These are phyloP conservation scores for Hydra vulgaris DNA, from an alignment of 30 jellyfish, hydroid and myxozoan genomes.

Conservation along the genomic window DNA sequence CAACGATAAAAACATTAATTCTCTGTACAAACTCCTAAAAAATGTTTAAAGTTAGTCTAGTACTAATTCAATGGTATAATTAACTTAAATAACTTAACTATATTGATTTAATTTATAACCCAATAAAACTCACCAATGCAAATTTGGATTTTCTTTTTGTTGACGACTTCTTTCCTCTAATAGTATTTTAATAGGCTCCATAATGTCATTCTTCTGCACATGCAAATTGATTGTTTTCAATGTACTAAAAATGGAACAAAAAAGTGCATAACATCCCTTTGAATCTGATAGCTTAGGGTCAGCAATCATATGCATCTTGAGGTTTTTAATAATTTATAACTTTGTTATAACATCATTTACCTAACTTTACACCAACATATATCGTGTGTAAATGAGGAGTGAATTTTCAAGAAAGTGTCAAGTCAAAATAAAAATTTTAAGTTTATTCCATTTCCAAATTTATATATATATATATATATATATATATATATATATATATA, in stretches of 20 bases:
- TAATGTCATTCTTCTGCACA: slow-evolving; percentile 84
- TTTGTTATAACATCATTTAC: too few species aligned
- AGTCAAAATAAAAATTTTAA: too few species aligned
- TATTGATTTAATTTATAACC: background rate
- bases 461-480: too few species aligned
- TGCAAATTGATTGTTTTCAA: slow-evolving; percentile 67
- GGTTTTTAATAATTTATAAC: too few species aligned
- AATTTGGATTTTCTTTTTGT: slow-evolving; percentile 50
- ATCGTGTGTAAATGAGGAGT: too few species aligned
- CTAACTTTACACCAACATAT: too few species aligned
- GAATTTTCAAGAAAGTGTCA: too few species aligned
- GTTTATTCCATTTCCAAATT: too few species aligned
- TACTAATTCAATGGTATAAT: too few species aligned
- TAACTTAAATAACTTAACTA: too few species aligned
- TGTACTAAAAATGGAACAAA: slow-evolving; percentile 33
- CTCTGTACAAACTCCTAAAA: slow-evolving; percentile 92
- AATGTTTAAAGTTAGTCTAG: too few species aligned
- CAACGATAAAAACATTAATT: slow-evolving; percentile 76
- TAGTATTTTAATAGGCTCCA: slow-evolving; percentile 53
- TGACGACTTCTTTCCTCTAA: slow-evolving; percentile 93
- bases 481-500: too few species aligned
- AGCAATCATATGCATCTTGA: background rate
- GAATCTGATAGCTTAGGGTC: background rate
- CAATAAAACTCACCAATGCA: slow-evolving; percentile 54
- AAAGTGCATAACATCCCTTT: background rate